phyloP scores from a whole-genome alignment of 2,797 vertebrate species.

The Molossus molossus region DNA sequence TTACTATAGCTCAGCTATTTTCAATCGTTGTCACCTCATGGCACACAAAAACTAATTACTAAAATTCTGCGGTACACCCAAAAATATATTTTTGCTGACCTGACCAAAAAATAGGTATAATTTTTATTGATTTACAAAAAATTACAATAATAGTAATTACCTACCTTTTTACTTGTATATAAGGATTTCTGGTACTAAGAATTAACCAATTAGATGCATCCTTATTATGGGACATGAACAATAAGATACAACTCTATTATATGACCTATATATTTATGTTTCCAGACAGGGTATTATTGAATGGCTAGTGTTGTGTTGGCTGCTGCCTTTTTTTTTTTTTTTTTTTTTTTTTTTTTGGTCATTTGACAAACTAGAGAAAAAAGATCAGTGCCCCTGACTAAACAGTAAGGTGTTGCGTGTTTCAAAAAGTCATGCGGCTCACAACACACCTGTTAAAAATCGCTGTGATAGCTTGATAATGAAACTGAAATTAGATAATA shows the following conservation, averaged over 20 bases:
- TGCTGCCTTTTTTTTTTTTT: neutral
- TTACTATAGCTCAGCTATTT: neutral
- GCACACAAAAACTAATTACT: neutral
- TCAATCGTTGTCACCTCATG: neutral
- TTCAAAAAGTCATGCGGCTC: neutral
- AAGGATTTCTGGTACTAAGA: no score
- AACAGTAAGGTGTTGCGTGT: neutral
- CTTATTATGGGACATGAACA: no score
- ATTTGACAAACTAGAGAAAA: neutral
- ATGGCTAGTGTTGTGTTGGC: neutral
- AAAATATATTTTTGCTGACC: no score
- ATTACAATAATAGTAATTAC: no score
- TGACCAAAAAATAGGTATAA: no score
- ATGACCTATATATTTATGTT: neutral
- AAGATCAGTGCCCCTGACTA: no score
- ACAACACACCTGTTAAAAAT: neutral
- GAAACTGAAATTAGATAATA: neutral
- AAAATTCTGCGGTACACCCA: no score
- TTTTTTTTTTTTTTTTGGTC: neutral
- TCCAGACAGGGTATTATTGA: neutral
- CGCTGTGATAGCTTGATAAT: neutral
- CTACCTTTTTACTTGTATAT: no score
- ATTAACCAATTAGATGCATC: no score
- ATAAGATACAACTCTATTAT: no score
- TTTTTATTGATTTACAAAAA: no score